Evolutionary conservation across 1,140 invertebrate genomes (phyloP), one percentile per base, ranked within the genome.

Genomic region (Carposina sasakii): DNA sequence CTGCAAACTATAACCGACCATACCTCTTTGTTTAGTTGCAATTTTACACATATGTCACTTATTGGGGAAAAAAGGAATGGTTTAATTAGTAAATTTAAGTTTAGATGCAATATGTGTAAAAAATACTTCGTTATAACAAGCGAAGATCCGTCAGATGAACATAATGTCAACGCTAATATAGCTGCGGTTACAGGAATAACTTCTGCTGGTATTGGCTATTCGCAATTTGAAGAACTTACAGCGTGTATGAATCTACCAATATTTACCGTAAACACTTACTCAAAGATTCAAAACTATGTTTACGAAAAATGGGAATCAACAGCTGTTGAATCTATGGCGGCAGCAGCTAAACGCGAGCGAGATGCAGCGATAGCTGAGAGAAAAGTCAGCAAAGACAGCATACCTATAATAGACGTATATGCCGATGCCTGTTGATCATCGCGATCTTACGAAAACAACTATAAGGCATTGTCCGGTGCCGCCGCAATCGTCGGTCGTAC

Each of bases 301-400:
- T 40, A 40, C n/a, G 20, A 40, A 15, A 21, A 40, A 21, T 40
- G 37, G 37, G 37, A 40, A 22, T n/a, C 6, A 40, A 40, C 19
- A 12, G 37, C 37, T n/a, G 20, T 40, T 9, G 37, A 40, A 40
- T 40, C 37, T n/a, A 81, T 84, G 71, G 31, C 50, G 24, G 20
- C 54, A 54, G 70, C 73, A 9, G 75, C 57, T 9, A 46, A 67
- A 55, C 43, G 64, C 48, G 73, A 79, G 60, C 44, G 31, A 39
- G 24, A 50, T 23, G 17, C 67, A 16, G 74, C 76, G 8, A 58
- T 60, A 22, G 42, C 60, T 40, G 30, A 52, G 43, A 64, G 60
- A 22, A 9, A 55, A 42, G 48, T 62, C 1, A 39, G 63, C 39
- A 54, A 48, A 48, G 13, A 55, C 17, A 59, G 56, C 22, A 34